Conservation (phyloP, 2,113 vertebrate genomes). For the Zapus hudsonius region DNA sequence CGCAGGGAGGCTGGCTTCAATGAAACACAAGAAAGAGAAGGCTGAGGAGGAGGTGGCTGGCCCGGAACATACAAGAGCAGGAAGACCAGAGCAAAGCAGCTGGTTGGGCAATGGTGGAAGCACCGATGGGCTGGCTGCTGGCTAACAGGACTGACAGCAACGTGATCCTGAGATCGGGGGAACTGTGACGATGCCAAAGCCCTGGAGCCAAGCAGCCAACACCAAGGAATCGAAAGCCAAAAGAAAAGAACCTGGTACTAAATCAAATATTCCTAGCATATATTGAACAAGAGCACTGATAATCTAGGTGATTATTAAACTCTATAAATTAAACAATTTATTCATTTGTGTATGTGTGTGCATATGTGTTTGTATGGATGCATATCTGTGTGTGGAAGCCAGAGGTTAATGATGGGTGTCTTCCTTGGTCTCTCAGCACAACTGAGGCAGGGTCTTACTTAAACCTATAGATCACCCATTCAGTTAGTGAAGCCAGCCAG, state of each 20-base stretch:
- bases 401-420: no score
- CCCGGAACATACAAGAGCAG: accelerated
- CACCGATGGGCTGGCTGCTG: accelerated
- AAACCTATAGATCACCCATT: no score
- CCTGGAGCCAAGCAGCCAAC: neutral
- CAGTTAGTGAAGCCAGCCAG: no score
- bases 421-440: no score
- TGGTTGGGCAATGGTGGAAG: accelerated
- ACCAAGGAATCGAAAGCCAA: neutral
- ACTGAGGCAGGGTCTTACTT: no score
- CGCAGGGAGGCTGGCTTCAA: neutral
- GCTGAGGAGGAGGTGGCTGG: neutral
- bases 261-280: neutral
- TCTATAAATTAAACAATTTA: neutral
- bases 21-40: neutral
- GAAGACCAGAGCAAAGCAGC: neutral
- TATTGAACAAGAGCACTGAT: neutral
- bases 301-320: neutral
- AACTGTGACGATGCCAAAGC: neutral
- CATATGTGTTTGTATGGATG: no score
- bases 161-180: accelerated
- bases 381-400: no score
- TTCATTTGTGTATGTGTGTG: neutral
- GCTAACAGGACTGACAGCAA: neutral
- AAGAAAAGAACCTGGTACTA: neutral